These are phyloP conservation scores for Metacarcinus magister DNA, from an alignment of 2,888 invertebrate genomes.

Conservation along the genomic window DNA sequence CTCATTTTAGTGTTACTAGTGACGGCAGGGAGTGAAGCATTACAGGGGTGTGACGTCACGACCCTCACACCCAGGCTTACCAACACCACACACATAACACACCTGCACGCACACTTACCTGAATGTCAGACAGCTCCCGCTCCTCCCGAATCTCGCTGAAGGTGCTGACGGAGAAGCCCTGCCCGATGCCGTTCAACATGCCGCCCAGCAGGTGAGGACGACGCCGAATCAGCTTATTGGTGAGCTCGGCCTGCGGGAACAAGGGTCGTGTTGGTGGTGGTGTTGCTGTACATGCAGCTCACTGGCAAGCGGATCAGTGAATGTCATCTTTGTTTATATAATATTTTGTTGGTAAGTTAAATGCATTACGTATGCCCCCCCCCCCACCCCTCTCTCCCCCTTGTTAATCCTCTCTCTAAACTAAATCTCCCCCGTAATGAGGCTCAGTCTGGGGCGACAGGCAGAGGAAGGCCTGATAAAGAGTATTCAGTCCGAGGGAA, in stretches of 20 bases:
- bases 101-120: constrained; percentile 40
- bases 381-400: not conserved
- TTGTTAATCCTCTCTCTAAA: not conserved
- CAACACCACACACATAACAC: not conserved
- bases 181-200: constrained; percentile 55
- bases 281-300: not conserved
- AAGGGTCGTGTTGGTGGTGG: not conserved
- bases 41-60: not conserved
- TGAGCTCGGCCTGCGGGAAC: constrained; percentile 68
- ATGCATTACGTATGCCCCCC: not conserved
- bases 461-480: no score
- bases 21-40: not conserved
- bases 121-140: constrained; percentile 68
- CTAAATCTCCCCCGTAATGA: no score
- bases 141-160: constrained; percentile 74
- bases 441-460: no score
- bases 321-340: not conserved
- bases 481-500: no score
- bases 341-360: not conserved
- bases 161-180: constrained; percentile 72
- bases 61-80: not conserved
- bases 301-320: not conserved
- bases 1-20: not conserved
- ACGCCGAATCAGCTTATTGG: constrained; percentile 43
- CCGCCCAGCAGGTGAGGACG: constrained; percentile 14